A percentile compares a stretch with the other conserved stretches of the same genome.
phyloP scores from a whole-genome alignment of 2,113 vertebrate species.

The Osmerus mordax region DNA sequence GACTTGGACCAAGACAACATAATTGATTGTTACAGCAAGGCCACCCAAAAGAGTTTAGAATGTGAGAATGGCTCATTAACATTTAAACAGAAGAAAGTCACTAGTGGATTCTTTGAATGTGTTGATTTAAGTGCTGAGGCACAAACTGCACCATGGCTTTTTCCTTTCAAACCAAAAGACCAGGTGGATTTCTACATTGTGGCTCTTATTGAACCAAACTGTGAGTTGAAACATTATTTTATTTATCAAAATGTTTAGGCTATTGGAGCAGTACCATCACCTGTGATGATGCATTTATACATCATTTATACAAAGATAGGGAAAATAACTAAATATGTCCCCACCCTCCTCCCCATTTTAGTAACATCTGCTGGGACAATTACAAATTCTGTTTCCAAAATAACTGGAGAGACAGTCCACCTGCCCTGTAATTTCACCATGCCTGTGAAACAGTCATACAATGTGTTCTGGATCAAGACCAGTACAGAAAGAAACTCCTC shows the following conservation, averaged over 20 bases:
- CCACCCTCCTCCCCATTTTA: background rate
- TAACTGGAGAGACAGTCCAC: constrained; percentile 5
- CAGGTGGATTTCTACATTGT: constrained; percentile 17
- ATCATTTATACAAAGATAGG: too few species aligned
- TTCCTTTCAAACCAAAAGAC: constrained; percentile 32
- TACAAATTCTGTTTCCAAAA: constrained; percentile 9
- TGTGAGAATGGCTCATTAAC: background rate
- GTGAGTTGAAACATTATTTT: constrained; percentile 2
- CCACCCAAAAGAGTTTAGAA: background rate
- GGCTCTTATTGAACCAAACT: constrained; percentile 12
- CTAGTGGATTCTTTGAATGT: constrained; percentile 28
- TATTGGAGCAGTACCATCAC: too few species aligned
- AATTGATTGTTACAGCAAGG: constrained; percentile 4
- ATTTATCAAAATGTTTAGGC: too few species aligned
- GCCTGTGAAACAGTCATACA: accelerated
- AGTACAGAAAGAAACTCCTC: background rate
- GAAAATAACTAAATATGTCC: constrained; percentile 1
- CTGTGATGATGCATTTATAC: too few species aligned
- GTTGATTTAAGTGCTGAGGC: background rate
- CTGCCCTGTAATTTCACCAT: constrained; percentile 20
- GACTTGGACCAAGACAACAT: background rate
- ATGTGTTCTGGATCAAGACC: constrained; percentile 39
- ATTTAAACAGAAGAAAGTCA: background rate
- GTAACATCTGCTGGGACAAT: background rate
- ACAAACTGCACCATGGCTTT: background rate